A percentile compares a stretch with the other conserved stretches of the same genome.
Evolutionary conservation across 2,888 invertebrate genomes (phyloP).

Genomic region (Uloborus plumipes): DNA sequence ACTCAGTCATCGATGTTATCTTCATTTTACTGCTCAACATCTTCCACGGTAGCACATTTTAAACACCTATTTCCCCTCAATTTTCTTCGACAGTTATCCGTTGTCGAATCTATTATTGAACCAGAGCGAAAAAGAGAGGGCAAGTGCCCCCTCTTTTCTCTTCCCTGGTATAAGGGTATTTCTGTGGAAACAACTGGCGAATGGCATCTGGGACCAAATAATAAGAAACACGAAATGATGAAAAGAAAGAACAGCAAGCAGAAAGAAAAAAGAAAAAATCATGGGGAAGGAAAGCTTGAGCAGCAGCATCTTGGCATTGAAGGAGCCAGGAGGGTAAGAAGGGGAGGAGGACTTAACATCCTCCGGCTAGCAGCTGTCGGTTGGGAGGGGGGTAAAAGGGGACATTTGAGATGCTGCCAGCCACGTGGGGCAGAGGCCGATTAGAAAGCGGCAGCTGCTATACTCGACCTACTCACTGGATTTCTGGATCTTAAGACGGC

Average conservation of each 20-base stretch:
- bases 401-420: slow-evolving; percentile 51
- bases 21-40: no score
- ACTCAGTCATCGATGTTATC: no score
- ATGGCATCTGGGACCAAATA: slow-evolving; percentile 44
- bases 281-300: slow-evolving; percentile 41
- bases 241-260: slow-evolving; percentile 5
- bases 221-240: slow-evolving; percentile 43
- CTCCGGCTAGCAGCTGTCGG: slow-evolving; percentile 58
- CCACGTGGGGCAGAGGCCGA: slow-evolving; percentile 57
- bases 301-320: slow-evolving; percentile 52
- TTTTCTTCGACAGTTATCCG: slow-evolving; percentile 47
- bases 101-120: slow-evolving; percentile 16
- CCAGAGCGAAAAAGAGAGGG: slow-evolving; percentile 1
- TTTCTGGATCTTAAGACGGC: slow-evolving; percentile 40
- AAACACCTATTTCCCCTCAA: slow-evolving; percentile 36
- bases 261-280: slow-evolving; percentile 8
- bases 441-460: slow-evolving; percentile 59
- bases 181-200: slow-evolving; percentile 31
- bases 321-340: slow-evolving; percentile 27
- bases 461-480: slow-evolving; percentile 53
- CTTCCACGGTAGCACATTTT: neutral
- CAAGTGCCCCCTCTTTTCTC: slow-evolving; percentile 33
- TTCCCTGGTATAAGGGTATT: slow-evolving; percentile 25
- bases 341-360: slow-evolving; percentile 30
- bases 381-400: slow-evolving; percentile 19